Conservation (phyloP, 2,888 invertebrate species). For the Agonum fuliginosum region DNA sequence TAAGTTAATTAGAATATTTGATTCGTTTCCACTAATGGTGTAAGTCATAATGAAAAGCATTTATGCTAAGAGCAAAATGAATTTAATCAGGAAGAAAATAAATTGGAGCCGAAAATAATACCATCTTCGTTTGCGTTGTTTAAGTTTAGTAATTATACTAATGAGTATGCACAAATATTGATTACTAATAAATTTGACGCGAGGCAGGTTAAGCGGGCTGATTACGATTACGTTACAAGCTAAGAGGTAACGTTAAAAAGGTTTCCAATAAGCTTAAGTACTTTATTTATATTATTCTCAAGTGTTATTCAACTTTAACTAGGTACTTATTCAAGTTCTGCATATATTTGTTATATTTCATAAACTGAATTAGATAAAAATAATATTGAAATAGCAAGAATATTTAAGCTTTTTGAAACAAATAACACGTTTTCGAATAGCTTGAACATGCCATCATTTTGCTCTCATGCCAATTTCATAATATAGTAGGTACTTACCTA, state of each 20-base stretch:
- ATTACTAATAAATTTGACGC: constrained; percentile 19
- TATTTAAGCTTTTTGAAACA: no score
- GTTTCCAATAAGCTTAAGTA: constrained; percentile 16
- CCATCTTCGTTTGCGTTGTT: constrained; percentile 21
- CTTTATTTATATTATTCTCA: not conserved
- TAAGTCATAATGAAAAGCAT: not conserved
- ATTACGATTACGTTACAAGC: constrained; percentile 34
- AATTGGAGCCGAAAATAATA: constrained; percentile 43
- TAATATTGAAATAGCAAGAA: no score
- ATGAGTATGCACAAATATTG: constrained; percentile 45
- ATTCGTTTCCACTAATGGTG: not conserved
- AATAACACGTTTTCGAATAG: no score
- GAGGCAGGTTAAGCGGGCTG: constrained; percentile 11
- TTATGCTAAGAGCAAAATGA: constrained; percentile 4
- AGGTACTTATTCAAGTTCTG: no score
- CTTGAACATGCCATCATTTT: no score
- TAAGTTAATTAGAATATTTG: not conserved
- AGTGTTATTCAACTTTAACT: no score
- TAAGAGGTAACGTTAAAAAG: not conserved
- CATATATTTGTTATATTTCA: no score
- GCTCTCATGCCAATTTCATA: no score
- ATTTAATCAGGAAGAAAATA: constrained; percentile 44
- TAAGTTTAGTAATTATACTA: constrained; percentile 41
- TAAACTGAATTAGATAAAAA: no score
- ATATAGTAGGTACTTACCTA: no score